These are phyloP conservation scores for Menura novaehollandiae DNA, from an alignment of 2,113 vertebrate species.

Conservation along the genomic window DNA sequence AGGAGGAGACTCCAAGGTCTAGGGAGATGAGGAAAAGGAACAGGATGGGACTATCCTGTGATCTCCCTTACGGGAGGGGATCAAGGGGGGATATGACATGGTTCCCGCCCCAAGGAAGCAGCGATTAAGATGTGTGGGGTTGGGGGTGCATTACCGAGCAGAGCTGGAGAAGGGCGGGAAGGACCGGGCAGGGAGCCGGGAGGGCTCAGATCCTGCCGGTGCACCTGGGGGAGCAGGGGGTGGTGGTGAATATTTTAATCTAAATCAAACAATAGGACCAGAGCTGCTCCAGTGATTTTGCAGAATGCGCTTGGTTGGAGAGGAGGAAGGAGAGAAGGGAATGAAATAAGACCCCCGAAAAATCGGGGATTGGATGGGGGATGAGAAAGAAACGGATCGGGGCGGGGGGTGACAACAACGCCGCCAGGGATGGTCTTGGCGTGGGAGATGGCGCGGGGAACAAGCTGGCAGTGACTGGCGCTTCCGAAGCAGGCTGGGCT, in stretches of 20 bases:
- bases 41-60: not conserved
- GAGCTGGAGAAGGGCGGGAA: not conserved
- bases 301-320: not conserved
- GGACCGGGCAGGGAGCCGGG: not conserved
- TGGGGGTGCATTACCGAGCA: not conserved
- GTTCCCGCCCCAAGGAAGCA: not conserved
- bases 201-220: not conserved
- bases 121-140: not conserved
- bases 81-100: no score
- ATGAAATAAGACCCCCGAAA: not conserved
- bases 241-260: not conserved
- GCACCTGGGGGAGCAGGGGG: not conserved
- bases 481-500: not conserved
- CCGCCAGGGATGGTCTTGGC: not conserved
- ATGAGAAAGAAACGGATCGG: not conserved
- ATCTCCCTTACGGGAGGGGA: not conserved
- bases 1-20: not conserved
- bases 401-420: not conserved
- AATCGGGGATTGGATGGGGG: no score
- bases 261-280: slow-evolving; percentile 17
- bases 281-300: not conserved
- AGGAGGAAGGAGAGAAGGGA: not conserved
- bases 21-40: not conserved
- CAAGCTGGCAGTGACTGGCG: not conserved
- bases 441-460: not conserved